phyloP scores from a whole-genome alignment of 2,797 vertebrate genomes.

The Mus caroli region DNA sequence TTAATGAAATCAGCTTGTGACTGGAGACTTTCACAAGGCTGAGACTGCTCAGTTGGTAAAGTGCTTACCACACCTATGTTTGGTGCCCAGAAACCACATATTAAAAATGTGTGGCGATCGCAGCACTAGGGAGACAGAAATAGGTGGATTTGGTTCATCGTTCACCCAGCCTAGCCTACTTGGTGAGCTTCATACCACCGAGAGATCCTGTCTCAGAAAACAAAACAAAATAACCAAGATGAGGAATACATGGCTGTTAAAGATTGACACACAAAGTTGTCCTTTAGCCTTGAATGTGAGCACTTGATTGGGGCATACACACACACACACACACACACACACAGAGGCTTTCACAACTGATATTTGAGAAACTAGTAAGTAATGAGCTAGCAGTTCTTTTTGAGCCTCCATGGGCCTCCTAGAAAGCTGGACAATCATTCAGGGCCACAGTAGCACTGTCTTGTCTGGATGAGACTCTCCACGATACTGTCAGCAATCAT shows the following conservation, averaged over 20 bases:
- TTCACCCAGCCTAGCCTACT: background rate
- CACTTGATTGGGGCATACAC: background rate
- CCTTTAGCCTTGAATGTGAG: background rate
- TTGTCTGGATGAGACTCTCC: background rate
- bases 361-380: conserved; percentile 32
- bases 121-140: background rate
- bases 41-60: background rate
- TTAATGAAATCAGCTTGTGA: background rate
- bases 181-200: background rate
- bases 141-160: background rate
- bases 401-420: background rate
- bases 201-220: background rate
- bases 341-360: background rate
- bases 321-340: background rate
- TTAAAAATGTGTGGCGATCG: background rate
- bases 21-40: background rate
- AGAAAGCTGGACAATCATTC: background rate
- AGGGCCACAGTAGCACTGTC: background rate
- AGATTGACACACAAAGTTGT: background rate
- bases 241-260: background rate
- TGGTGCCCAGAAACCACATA: background rate
- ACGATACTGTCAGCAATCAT: fast-evolving
- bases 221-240: background rate
- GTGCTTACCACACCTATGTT: background rate
- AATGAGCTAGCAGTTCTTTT: background rate